Base-by-base conservation (phyloP, 1,140 invertebrate genomes). In the Zaprionus inermis region DNA sequence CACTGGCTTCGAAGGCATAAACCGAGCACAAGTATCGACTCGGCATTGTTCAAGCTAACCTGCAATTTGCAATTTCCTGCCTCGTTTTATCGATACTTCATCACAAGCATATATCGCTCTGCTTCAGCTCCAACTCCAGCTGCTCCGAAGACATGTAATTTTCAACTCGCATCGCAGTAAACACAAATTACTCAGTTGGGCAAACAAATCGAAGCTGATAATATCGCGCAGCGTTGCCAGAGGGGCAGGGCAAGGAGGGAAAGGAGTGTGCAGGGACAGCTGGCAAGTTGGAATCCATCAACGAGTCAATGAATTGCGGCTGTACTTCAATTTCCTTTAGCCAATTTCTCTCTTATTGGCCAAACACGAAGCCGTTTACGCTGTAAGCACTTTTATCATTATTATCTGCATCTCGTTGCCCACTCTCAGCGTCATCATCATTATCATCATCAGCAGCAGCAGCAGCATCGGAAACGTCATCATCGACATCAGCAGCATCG, bases 141-240 rank as follows among this genome's bases (percentile, higher is more conserved):
- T 46, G 57, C n/a, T n/a, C 24, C 52, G 44, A 55, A 80, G 59
- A 79, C 77, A 80, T 88, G 75, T 82, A 82, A 82, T 86, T 82
- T 85, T 72, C 79, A 78, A 63, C 77, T 78, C 71, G 54, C 38
- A 55, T 76, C 68, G 76, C 63, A 64, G 79, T 72, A 84, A 89
- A 89, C 84, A 89, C 80, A 89, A 89, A 89, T 89, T 89, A 89
- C 84, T 89, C 84, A 84, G 84, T 77, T 84, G 54, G 71, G 81
- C 84, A 89, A 89, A 89, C 80, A 89, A 89, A 89, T 84, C 80
- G 64, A 63, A 73, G 72, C 61, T 74, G 84, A 88, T 89, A 88
- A 89, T 71, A 88, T 88, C 83, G 79, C 64, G 59, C 24, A 28
- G 10, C 30, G 38, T n/a, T n/a, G n/a, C n/a, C n/a, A n/a, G 30